Base-by-base conservation (phyloP, 2,888 invertebrate genomes). In the Drosophila stalkeri region DNA sequence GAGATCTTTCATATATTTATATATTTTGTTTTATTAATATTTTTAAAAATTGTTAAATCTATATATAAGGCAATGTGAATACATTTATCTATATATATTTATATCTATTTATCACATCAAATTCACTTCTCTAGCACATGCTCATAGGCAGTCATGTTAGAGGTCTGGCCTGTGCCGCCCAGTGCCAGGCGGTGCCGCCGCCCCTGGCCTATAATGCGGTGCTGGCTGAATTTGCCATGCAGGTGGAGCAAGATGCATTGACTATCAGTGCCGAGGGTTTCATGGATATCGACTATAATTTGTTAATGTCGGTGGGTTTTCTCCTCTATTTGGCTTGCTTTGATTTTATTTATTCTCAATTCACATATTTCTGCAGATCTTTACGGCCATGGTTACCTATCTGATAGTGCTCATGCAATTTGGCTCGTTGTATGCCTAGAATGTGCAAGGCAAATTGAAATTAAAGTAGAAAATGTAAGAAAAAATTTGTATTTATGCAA, bases 401-500 rank as follows among this genome's bases (percentile, higher is more conserved):
- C 47, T 91, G 20, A 84, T 91, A 27, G 84, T 91, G n/a, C 62
- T 91, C 0, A 75, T 91, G 76, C 91, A 91, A 68, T 91, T 91
- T 49, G 82, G 88, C 16, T 61, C 75, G 6, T 47, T 78, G 16
- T 78, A 85, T 49, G 3, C 54, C 14, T 66, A 67, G 12, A n/a
- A 49, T 39, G 27, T 27, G 6, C 27, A 6, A 6, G 27, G 27
- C 27, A 27, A 27, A 27, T 6, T 27, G 27, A 6, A 6, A 27
- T 27, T 27, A 6, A 27, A 27, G 6, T 27, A 27, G 27, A 27
- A 27, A 27, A 27, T 27, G 6, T 27, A 27, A 27, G 6, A 27
- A 23, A 23, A 6, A 27, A 23, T 23, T 2, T 23, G 3, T 23
- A 23, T 23, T n/a, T n/a, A n/a, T n/a, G n/a, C n/a, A n/a, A 23